Conservation (phyloP, 1,140 invertebrate genomes). For the Penaeus vannamei region DNA sequence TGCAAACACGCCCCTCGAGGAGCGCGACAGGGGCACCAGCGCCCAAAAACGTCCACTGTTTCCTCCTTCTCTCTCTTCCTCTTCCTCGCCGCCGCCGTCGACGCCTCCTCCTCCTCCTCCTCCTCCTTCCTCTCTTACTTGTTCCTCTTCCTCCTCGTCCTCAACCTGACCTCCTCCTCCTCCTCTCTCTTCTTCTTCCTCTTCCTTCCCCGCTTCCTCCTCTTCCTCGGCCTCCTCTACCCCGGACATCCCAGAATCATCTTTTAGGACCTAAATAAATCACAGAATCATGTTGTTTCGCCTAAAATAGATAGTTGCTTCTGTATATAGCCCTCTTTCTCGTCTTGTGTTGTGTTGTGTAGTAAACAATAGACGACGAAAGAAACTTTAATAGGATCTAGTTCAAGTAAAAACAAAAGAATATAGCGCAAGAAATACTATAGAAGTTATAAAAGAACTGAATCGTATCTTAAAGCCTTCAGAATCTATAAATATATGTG, state of each 20-base stretch:
- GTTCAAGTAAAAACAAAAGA: slow-evolving; percentile 42
- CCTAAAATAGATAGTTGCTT: background rate
- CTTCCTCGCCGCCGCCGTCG: background rate
- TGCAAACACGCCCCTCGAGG: background rate
- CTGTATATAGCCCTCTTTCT: background rate
- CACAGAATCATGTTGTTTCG: background rate
- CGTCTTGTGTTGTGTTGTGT: slow-evolving; percentile 29
- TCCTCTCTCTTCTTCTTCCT: slow-evolving; percentile 17
- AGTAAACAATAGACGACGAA: slow-evolving; percentile 45
- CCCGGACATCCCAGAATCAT: slow-evolving; percentile 61
- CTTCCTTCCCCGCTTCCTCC: background rate
- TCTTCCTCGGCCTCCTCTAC: slow-evolving; percentile 45
- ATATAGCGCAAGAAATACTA: background rate
- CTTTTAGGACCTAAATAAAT: slow-evolving; percentile 9
- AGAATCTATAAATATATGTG: too few species aligned
- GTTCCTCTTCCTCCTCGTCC: slow-evolving; percentile 24
- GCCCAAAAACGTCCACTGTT: background rate
- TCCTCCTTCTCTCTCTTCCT: background rate
- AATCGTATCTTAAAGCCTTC: background rate
- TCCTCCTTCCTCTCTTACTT: background rate
- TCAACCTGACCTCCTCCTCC: slow-evolving; percentile 7
- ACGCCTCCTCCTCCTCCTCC: background rate
- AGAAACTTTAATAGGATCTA: slow-evolving; percentile 6
- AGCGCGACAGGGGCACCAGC: background rate
- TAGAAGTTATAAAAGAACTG: background rate